Percentiles rank a stretch among this genome's conserved stretches.
Evolutionary conservation across 2,797 vertebrate genomes (phyloP).

Genomic region (Tympanoctomys barrerae): DNA sequence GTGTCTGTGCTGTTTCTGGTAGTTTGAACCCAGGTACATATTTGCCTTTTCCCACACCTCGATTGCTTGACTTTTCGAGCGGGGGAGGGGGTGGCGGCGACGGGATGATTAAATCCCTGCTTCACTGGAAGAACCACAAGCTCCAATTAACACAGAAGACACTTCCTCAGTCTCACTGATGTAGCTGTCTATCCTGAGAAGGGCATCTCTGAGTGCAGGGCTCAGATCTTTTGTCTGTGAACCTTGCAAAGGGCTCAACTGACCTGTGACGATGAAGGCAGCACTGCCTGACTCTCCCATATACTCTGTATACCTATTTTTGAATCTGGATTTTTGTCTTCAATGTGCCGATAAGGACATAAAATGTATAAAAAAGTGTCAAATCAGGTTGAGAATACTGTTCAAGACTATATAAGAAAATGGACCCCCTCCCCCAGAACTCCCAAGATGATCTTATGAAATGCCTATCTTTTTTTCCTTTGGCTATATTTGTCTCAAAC

Average conservation of each 20-base stretch:
- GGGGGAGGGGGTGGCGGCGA: background rate
- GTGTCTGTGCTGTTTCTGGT: background rate
- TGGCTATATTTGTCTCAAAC: background rate
- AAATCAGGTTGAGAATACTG: conserved; percentile 19
- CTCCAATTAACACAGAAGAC: background rate
- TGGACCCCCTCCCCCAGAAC: background rate
- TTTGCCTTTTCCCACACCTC: background rate
- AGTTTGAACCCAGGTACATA: background rate
- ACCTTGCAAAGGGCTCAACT: no score
- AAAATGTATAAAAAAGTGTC: background rate
- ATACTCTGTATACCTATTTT: background rate
- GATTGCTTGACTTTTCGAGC: background rate
- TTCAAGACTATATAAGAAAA: conserved; percentile 37
- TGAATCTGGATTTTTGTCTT: background rate
- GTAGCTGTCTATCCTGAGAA: background rate
- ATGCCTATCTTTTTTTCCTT: background rate
- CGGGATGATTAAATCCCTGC: background rate
- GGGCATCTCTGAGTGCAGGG: background rate
- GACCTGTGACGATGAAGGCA: background rate
- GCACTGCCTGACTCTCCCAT: background rate
- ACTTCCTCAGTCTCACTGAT: background rate
- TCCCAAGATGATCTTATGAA: conserved; percentile 16
- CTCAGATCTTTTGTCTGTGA: background rate
- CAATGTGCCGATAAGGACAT: background rate
- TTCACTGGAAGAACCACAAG: conserved; percentile 1